phyloP scores from a whole-genome alignment of 30 jellyfish, hydroid and myxozoan genomes.

The Aurelia sp. region DNA sequence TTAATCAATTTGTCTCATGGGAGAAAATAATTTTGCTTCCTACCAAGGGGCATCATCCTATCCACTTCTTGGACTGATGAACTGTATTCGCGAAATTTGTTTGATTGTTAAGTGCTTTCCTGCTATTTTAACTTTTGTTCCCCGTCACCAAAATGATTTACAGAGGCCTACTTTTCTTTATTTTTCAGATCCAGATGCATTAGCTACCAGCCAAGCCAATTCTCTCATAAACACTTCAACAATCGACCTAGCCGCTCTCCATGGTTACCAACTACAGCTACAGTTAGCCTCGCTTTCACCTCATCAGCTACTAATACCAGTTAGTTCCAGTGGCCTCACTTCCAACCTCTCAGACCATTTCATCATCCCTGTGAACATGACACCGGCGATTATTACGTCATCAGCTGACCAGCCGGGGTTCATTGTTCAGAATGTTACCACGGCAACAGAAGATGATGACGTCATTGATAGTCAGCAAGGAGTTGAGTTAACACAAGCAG shows the following conservation, averaged over 20 bases:
- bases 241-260: conserved; percentile 58
- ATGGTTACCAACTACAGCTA: conserved; percentile 69
- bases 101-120: too few species aligned
- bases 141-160: too few species aligned
- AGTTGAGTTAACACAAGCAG: conserved; percentile 76
- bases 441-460: conserved; percentile 24
- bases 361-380: conserved; percentile 70
- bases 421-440: conserved; percentile 64
- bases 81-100: too few species aligned
- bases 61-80: too few species aligned
- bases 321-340: conserved; percentile 47
- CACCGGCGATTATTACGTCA: conserved; percentile 50
- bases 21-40: too few species aligned
- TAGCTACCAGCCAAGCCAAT: conserved; percentile 34
- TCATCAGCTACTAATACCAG: conserved; percentile 66
- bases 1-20: too few species aligned
- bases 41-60: too few species aligned
- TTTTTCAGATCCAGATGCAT: conserved; percentile 42
- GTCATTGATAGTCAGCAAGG: conserved; percentile 37
- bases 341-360: conserved; percentile 65
- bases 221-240: conserved; percentile 52
- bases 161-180: background rate
- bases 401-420: conserved; percentile 61
- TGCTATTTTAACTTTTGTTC: too few species aligned
- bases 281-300: conserved; percentile 74